These are phyloP conservation scores for Bellardia pandia DNA, from an alignment of 2,888 invertebrate species.

Conservation along the genomic window DNA sequence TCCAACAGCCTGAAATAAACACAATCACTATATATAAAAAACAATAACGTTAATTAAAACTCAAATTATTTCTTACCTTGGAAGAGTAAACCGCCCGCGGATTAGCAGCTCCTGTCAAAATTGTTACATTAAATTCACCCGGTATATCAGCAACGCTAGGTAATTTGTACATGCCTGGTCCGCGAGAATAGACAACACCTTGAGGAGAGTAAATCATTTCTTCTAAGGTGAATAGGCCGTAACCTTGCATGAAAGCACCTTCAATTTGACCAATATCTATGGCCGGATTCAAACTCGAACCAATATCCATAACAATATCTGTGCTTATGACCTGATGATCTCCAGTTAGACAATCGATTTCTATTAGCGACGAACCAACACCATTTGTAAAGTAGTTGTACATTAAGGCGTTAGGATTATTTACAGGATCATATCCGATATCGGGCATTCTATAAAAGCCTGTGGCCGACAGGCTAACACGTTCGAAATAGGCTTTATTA, in stretches of 20 bases:
- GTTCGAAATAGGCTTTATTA: slow-evolving; percentile 89
- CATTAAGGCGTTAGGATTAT: slow-evolving; percentile 88
- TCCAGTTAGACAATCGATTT: slow-evolving; percentile 96
- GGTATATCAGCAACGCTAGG: slow-evolving; percentile 97
- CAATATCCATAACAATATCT: slow-evolving; percentile 98
- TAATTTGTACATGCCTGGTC: slow-evolving; percentile 97
- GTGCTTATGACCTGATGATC: slow-evolving; percentile 95
- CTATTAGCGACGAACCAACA: slow-evolving; percentile 93
- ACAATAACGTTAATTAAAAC: background rate
- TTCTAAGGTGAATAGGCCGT: slow-evolving; percentile 95
- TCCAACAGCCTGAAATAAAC: slow-evolving; percentile 91
- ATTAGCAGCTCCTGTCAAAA: slow-evolving; percentile 95
- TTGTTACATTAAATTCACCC: slow-evolving; percentile 94
- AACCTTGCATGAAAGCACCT: slow-evolving; percentile 97
- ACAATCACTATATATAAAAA: background rate
- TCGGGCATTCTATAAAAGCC: slow-evolving; percentile 92
- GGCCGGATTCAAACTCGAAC: slow-evolving; percentile 97
- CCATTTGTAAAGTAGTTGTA: slow-evolving; percentile 95
- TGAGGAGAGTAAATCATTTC: slow-evolving; percentile 94
- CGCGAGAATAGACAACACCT: slow-evolving; percentile 92
- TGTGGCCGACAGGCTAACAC: slow-evolving; percentile 92
- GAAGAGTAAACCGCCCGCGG: slow-evolving; percentile 97
- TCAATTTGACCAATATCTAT: slow-evolving; percentile 99
- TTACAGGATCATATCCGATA: slow-evolving; percentile 89
- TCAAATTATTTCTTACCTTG: slow-evolving; percentile 87